Percentiles rank a stretch among this genome's conserved stretches.
Evolutionary conservation across 2,113 vertebrate genomes (phyloP).

Genomic region (Ondatra zibethicus): DNA sequence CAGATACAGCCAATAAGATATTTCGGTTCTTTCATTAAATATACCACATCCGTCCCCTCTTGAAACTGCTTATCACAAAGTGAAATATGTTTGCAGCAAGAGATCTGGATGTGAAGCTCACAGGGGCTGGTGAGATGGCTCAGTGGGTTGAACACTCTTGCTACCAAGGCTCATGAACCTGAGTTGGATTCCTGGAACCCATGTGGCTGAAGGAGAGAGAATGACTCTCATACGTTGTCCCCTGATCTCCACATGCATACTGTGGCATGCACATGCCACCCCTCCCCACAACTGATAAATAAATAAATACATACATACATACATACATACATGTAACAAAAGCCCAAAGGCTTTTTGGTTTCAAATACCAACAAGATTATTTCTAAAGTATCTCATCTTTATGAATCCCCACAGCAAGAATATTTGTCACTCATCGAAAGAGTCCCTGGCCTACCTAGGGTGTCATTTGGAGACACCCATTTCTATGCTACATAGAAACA

Average conservation of each 20-base stretch:
- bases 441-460: not conserved
- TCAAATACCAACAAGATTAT: constrained; percentile 42
- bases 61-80: constrained; percentile 48
- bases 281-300: not conserved
- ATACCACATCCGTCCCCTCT: not conserved
- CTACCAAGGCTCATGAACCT: not conserved
- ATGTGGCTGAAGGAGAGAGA: not conserved
- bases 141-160: not conserved
- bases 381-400: not conserved
- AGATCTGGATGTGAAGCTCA: constrained; percentile 36
- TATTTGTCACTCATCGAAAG: not conserved
- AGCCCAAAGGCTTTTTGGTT: constrained; percentile 43
- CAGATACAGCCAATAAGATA: constrained; percentile 34
- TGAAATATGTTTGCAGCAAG: constrained; percentile 37
- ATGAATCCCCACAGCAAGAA: not conserved
- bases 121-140: not conserved
- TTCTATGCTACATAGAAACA: constrained; percentile 40
- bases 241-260: not conserved
- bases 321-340: not conserved
- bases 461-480: not conserved
- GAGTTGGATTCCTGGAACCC: not conserved
- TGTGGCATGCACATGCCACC: too few species aligned
- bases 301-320: not conserved
- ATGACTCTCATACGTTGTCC: not conserved
- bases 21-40: constrained; percentile 63